A percentile compares a stretch with the other conserved stretches of the same genome.
Conservation (phyloP, 1,140 invertebrate species). For the Apis dorsata region DNA sequence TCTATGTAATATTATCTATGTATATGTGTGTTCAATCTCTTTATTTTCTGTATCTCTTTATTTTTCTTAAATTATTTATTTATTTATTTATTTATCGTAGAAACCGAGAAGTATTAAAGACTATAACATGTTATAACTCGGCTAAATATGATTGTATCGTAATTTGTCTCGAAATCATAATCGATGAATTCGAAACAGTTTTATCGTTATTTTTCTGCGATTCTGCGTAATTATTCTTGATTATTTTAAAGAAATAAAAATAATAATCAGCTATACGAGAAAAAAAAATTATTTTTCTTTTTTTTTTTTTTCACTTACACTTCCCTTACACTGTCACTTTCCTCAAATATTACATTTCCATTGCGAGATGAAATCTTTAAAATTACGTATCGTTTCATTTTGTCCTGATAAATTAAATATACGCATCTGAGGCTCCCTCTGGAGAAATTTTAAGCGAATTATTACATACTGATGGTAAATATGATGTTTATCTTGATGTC, state of each 20-base stretch:
- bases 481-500: not conserved
- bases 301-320: too few relatives aligned
- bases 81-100: conserved; percentile 43
- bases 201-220: not conserved
- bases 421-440: conserved; percentile 41
- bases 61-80: conserved; percentile 44
- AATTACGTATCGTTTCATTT: not conserved
- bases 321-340: too few relatives aligned
- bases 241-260: conserved; percentile 39
- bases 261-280: conserved; percentile 30
- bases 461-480: conserved; percentile 40
- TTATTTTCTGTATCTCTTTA: not conserved
- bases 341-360: not conserved
- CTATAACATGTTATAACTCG: not conserved
- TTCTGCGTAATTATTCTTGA: conserved; percentile 7
- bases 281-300: too few relatives aligned
- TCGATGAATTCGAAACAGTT: not conserved
- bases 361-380: not conserved
- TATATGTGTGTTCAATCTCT: not conserved
- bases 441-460: not conserved
- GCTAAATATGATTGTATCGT: too few relatives aligned
- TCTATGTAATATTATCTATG: not conserved
- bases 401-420: not conserved
- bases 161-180: not conserved
- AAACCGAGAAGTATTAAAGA: conserved; percentile 36